Evolutionary conservation across 2,797 vertebrate species (phyloP).

Genomic region (Rousettus madagascariensis): DNA sequence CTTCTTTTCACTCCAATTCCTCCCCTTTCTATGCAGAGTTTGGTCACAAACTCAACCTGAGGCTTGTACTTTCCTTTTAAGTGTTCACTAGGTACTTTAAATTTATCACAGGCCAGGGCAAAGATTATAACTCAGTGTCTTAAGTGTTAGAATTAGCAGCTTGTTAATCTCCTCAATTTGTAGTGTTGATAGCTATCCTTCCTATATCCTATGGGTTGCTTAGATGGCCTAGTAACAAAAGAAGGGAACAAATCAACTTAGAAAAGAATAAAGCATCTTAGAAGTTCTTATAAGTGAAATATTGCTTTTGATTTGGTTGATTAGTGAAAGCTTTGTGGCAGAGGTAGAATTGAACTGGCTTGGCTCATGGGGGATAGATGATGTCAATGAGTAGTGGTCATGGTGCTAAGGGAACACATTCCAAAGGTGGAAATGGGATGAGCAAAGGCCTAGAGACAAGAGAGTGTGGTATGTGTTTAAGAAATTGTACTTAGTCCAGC

Average conservation of each 20-base stretch:
- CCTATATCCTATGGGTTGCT: not conserved
- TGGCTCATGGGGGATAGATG: not conserved
- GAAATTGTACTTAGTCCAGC: not conserved
- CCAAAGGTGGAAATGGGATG: not conserved
- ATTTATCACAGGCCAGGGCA: not conserved
- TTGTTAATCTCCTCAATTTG: slow-evolving; percentile 17
- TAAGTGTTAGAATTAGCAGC: not conserved
- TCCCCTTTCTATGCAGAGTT: not conserved
- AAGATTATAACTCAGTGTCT: not conserved
- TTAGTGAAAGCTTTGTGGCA: not conserved
- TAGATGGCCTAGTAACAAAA: not conserved
- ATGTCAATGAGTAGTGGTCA: not conserved
- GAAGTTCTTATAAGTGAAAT: not conserved
- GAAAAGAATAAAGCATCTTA: not conserved
- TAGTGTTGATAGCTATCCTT: not conserved
- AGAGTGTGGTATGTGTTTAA: not conserved
- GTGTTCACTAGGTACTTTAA: not conserved
- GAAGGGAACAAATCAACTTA: not conserved
- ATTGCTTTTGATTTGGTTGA: not conserved
- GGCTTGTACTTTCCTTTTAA: not conserved
- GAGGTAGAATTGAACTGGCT: not conserved
- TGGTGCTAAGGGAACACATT: not conserved
- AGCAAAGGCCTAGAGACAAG: not conserved
- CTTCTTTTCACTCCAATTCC: not conserved
- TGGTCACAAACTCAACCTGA: not conserved